phyloP scores from a whole-genome alignment of 1,140 invertebrate genomes.

The Fopius arisanus region DNA sequence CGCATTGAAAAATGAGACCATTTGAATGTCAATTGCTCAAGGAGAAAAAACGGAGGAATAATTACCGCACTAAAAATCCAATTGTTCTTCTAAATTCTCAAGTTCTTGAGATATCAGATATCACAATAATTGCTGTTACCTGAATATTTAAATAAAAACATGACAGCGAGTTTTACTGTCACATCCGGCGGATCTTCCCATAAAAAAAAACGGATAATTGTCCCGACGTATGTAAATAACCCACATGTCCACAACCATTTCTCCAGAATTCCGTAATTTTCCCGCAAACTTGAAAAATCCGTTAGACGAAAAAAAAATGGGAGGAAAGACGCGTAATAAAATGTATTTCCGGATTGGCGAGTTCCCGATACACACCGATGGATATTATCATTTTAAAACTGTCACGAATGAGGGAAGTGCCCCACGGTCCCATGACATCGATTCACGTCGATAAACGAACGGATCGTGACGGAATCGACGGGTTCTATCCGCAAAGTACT shows the following conservation, averaged over 20 bases:
- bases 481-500: background rate
- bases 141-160: too few relatives aligned
- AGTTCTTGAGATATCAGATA: too few relatives aligned
- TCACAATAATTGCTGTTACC: too few relatives aligned
- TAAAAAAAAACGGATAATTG: background rate
- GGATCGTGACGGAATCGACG: constrained; percentile 22
- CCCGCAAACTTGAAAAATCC: background rate
- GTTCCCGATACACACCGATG: background rate
- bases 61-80: too few relatives aligned
- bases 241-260: background rate
- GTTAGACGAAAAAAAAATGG: background rate
- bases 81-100: too few relatives aligned
- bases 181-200: too few relatives aligned
- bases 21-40: too few relatives aligned
- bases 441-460: constrained; percentile 17
- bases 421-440: constrained; percentile 9
- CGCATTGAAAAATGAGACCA: too few relatives aligned
- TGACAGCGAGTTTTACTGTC: too few relatives aligned
- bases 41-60: too few relatives aligned
- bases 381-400: constrained; percentile 11
- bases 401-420: constrained; percentile 10
- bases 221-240: background rate
- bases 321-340: background rate
- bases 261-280: background rate
- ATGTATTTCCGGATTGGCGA: background rate